phyloP scores from a whole-genome alignment of 53 echinoderm and acorn worm species.

The Holothuria scabra region DNA sequence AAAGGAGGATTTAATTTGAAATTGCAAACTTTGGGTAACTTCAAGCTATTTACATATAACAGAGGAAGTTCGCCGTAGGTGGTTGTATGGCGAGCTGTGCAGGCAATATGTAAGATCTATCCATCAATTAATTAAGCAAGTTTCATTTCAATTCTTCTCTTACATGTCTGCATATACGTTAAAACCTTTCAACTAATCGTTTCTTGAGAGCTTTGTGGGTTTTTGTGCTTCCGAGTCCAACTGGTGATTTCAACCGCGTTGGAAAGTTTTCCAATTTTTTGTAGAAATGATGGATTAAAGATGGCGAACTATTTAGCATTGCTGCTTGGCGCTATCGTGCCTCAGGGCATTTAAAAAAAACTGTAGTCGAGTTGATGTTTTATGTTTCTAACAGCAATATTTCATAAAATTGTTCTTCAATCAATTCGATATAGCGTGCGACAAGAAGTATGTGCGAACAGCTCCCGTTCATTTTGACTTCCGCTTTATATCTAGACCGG shows the following conservation, averaged over 20 bases:
- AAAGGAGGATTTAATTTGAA: slow-evolving; percentile 37
- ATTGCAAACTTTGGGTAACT: slow-evolving; percentile 37
- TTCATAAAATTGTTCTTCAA: slow-evolving; percentile 32
- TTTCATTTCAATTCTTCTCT: slow-evolving; percentile 6
- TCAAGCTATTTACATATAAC: slow-evolving; percentile 33
- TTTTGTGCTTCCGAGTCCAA: slow-evolving; percentile 32
- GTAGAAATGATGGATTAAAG: background rate
- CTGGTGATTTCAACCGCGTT: slow-evolving; percentile 9
- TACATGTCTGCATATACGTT: background rate
- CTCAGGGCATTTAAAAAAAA: too few species aligned
- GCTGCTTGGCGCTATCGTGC: too few species aligned
- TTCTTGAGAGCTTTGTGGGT: slow-evolving; percentile 19
- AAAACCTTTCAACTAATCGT: background rate
- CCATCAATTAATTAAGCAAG: slow-evolving; percentile 36
- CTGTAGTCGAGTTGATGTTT: too few species aligned
- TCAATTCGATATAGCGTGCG: slow-evolving; percentile 29
- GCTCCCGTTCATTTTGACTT: too few species aligned
- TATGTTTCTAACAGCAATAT: slow-evolving; percentile 13
- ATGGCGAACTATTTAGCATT: too few species aligned
- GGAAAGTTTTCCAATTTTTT: slow-evolving; percentile 6
- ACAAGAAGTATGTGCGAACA: background rate
- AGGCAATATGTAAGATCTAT: slow-evolving; percentile 22
- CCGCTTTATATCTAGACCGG: too few species aligned
- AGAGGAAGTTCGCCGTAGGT: slow-evolving; percentile 8
- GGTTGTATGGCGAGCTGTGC: slow-evolving; percentile 27